Percentiles rank a stretch among this genome's conserved stretches.
These are phyloP conservation scores for Fukomys damarensis DNA, from an alignment of 2,113 vertebrate species.

Conservation along the genomic window DNA sequence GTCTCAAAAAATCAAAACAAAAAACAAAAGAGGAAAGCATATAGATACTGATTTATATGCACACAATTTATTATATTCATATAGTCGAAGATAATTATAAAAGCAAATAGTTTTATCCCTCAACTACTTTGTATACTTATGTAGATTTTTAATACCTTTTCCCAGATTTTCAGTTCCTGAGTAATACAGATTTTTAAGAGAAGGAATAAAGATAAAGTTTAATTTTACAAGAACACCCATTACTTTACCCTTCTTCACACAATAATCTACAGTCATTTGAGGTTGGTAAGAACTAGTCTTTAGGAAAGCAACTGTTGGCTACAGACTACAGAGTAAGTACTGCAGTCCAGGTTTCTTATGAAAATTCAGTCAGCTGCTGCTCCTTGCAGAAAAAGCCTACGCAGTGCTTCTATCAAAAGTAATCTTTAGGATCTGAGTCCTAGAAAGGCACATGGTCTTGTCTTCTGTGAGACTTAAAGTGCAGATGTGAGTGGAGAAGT, in stretches of 20 bases:
- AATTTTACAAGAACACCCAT: constrained; percentile 87
- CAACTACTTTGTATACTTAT: constrained; percentile 84
- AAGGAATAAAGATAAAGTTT: constrained; percentile 88
- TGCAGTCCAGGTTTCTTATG: constrained; percentile 78
- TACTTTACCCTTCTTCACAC: constrained; percentile 81
- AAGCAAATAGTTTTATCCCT: constrained; percentile 85
- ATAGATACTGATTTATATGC: constrained; percentile 87
- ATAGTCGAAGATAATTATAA: constrained; percentile 88
- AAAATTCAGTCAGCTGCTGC: constrained; percentile 86
- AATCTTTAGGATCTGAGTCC: constrained; percentile 91
- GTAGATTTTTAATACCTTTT: constrained; percentile 82
- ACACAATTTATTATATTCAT: constrained; percentile 84
- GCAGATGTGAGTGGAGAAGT: constrained; percentile 89
- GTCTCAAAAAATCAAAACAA: too few species aligned
- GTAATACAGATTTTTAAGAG: constrained; percentile 84
- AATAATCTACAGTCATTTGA: constrained; percentile 80
- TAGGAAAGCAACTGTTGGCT: constrained; percentile 81
- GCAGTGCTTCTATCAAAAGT: constrained; percentile 88
- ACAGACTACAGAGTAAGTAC: constrained; percentile 76
- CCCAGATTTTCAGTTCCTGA: constrained; percentile 84
- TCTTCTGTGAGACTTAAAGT: constrained; percentile 89
- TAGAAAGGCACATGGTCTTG: constrained; percentile 87
- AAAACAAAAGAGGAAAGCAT: too few species aligned
- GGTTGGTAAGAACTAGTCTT: constrained; percentile 75
- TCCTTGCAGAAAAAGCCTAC: constrained; percentile 85